Conservation (phyloP, 30 jellyfish, hydroid and myxozoan genomes). For the Cassiopea andromeda region DNA sequence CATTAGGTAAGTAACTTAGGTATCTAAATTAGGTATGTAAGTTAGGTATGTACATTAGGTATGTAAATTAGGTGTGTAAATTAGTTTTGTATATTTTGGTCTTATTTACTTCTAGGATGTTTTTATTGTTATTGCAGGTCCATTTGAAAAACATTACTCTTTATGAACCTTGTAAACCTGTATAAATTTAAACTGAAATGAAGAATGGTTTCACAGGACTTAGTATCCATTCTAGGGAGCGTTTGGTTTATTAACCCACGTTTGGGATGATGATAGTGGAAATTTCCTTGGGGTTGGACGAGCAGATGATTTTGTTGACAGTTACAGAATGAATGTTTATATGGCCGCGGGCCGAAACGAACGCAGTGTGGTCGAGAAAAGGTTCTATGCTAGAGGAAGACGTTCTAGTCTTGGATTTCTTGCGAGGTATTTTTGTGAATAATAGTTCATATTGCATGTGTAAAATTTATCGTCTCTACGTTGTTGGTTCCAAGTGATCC, state of each 20-base stretch:
- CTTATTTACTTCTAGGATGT: too few relatives aligned
- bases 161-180: too few relatives aligned
- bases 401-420: slow-evolving; percentile 43
- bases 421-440: slow-evolving; percentile 14
- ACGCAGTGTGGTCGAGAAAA: neutral
- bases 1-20: too few relatives aligned
- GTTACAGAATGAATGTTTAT: slow-evolving; percentile 37
- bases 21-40: too few relatives aligned
- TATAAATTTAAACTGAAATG: too few relatives aligned
- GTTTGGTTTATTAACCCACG: slow-evolving; percentile 73
- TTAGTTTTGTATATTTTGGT: too few relatives aligned
- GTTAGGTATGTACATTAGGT: too few relatives aligned
- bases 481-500: neutral
- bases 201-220: neutral
- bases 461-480: too few relatives aligned
- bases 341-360: slow-evolving; percentile 44
- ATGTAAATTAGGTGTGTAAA: too few relatives aligned
- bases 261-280: slow-evolving; percentile 89
- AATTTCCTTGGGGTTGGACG: slow-evolving; percentile 70
- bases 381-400: slow-evolving; percentile 42
- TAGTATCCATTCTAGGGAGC: slow-evolving; percentile 66
- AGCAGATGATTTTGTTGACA: slow-evolving; percentile 81
- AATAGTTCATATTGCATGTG: too few relatives aligned
- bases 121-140: too few relatives aligned
- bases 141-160: too few relatives aligned